Base-by-base conservation (phyloP, 2,797 vertebrate genomes). In the Vespertilio murinus region DNA sequence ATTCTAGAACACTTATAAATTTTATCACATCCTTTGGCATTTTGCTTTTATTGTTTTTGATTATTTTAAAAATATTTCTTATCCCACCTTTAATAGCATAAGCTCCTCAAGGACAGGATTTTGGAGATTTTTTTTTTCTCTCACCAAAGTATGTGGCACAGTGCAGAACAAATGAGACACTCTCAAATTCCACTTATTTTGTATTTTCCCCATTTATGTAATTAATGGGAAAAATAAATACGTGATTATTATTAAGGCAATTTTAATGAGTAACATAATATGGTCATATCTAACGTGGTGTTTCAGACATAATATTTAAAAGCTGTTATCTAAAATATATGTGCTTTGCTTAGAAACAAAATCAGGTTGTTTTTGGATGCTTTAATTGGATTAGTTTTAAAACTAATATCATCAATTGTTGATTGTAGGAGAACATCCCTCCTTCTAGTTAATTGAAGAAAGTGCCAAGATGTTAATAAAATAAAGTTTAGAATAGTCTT, bases 281-380 rank as follows among this genome's bases (percentile, higher is more conserved):
- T n/a, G 20, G 33, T 17, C 87, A 92, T 22, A 54, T 93, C 61
- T 83, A 89, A 93, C 74, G 23, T 45, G 17, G 14, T 84, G 11
- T 84, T 87, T 92, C 82, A 91, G 47, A 73, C 33, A 67, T 13
- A 81, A 74, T 90, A 69, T 87, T 92, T 96, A n/a, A 94, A 94
- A 95, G 59, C 23, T 93, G n/a, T 59, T 90, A 77, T 35, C 67
- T 87, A 86, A 90, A 91, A 94, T 75, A 67, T 16, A 2, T 45
- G 14, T 77, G 30, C 42, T 91, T 89, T 84, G 8, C 25, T 83
- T 80, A 81, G 69, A 96, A 96, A 94, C 65, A 91, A 93, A 94
- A 28, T 85, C 77, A 79, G 38, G 61, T 20, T 40, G 56, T 10
- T 92, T 42, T 52, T 82, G 14, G n/a, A 16, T 23, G 74, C 3